A percentile compares a stretch with the other conserved stretches of the same genome.
phyloP scores from a whole-genome alignment of 1,140 invertebrate species.

The Xylocopa sonorina region DNA sequence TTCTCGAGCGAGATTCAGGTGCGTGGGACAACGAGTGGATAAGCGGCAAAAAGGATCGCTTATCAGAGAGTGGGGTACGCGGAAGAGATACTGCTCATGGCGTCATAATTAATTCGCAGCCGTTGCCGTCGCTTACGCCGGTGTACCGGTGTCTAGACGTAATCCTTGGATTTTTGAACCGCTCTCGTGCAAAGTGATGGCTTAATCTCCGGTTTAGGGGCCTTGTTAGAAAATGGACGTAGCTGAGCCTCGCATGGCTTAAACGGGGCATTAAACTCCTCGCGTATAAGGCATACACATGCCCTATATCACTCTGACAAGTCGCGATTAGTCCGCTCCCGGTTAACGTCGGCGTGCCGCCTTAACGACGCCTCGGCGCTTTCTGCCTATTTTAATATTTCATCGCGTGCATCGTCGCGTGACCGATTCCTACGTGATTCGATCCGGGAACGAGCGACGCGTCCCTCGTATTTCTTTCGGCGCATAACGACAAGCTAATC shows the following conservation, averaged over 20 bases:
- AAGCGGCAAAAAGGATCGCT: conserved; percentile 25
- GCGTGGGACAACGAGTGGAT: background rate
- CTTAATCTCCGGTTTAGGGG: conserved; percentile 75
- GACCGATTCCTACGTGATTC: conserved; percentile 9
- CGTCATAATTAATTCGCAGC: conserved; percentile 76
- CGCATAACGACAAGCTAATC: no score
- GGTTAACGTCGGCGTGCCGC: conserved; percentile 32
- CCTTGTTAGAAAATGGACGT: conserved; percentile 70
- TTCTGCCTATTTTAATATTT: conserved; percentile 32
- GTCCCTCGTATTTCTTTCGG: background rate
- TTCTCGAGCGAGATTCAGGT: background rate
- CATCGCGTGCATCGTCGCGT: conserved; percentile 26
- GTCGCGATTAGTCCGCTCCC: conserved; percentile 41
- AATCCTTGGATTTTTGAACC: conserved; percentile 77
- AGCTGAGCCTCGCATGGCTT: conserved; percentile 70
- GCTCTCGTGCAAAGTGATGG: conserved; percentile 76
- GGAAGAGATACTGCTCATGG: conserved; percentile 61
- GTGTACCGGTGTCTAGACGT: conserved; percentile 63
- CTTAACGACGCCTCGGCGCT: conserved; percentile 30
- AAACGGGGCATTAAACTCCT: conserved; percentile 75
- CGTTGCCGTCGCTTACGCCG: conserved; percentile 26
- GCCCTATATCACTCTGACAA: conserved; percentile 60
- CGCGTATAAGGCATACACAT: conserved; percentile 59
- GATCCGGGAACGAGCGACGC: background rate
- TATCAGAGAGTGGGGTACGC: conserved; percentile 35